Conservation (phyloP, 2,113 vertebrate genomes). For the Orcinus orca region DNA sequence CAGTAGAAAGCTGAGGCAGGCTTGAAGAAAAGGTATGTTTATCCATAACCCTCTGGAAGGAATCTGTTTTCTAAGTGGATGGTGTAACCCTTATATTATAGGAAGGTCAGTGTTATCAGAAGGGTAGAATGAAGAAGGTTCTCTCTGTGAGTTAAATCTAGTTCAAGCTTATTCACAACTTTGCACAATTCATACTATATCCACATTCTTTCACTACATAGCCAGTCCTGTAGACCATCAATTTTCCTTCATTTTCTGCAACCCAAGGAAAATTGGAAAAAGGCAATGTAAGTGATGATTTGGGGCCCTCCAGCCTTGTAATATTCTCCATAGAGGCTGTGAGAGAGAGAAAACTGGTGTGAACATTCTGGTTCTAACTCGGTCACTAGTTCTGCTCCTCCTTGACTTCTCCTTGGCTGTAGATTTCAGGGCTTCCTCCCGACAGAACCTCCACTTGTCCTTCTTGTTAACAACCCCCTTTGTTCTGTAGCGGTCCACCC, state of each 20-base stretch:
- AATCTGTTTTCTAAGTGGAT: not conserved
- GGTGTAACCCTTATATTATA: not conserved
- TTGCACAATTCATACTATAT: not conserved
- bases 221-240: not conserved
- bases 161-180: not conserved
- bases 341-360: not conserved
- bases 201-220: not conserved
- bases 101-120: not conserved
- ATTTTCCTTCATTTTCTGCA: not conserved
- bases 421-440: not conserved
- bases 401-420: not conserved
- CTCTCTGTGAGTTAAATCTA: not conserved
- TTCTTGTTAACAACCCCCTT: not conserved
- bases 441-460: not conserved
- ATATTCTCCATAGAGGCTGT: not conserved
- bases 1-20: not conserved
- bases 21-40: not conserved
- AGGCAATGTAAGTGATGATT: not conserved
- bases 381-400: not conserved
- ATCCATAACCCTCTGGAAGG: not conserved
- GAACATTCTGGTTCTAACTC: not conserved
- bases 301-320: not conserved
- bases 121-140: not conserved
- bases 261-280: conserved; percentile 6
- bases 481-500: not conserved